Percentiles rank a stretch among this genome's conserved stretches.
Conservation (phyloP, 2,888 invertebrate species). For the Perithous albicinctus region DNA sequence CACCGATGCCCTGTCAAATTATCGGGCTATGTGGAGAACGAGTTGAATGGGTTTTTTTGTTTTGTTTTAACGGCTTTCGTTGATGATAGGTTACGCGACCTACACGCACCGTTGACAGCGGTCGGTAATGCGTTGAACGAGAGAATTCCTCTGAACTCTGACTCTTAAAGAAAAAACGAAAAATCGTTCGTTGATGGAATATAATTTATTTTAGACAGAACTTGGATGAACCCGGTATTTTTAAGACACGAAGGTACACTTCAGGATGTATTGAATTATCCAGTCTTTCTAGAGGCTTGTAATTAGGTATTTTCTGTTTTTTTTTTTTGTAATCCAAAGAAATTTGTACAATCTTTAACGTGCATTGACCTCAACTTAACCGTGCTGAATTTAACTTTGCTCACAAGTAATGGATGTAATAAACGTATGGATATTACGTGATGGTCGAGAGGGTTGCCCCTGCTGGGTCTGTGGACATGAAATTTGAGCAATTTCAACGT, state of each 20-base stretch:
- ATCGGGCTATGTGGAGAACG: too few species aligned
- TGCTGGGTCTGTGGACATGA: conserved; percentile 35
- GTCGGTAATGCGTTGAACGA: background rate
- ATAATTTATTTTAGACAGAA: conserved; percentile 8
- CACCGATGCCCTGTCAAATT: too few species aligned
- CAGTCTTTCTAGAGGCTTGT: background rate
- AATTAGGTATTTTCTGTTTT: conserved; percentile 1
- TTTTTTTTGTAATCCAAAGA: too few species aligned
- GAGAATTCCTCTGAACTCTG: background rate
- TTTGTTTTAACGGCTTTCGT: background rate
- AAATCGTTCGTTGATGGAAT: background rate
- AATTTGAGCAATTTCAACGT: conserved; percentile 60
- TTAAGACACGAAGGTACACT: background rate
- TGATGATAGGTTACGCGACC: conserved; percentile 6
- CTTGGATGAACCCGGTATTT: background rate
- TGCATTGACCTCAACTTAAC: background rate
- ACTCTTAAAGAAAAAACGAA: background rate
- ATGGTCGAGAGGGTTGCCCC: conserved; percentile 4
- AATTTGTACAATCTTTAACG: background rate
- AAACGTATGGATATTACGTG: conserved; percentile 45
- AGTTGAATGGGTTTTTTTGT: too few species aligned
- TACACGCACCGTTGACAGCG: conserved; percentile 13
- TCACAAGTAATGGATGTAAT: conserved; percentile 29
- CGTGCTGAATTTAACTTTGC: conserved; percentile 31
- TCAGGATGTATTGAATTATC: background rate